These are phyloP conservation scores for Osmerus mordax DNA, from an alignment of 2,113 vertebrate genomes.

Conservation along the genomic window DNA sequence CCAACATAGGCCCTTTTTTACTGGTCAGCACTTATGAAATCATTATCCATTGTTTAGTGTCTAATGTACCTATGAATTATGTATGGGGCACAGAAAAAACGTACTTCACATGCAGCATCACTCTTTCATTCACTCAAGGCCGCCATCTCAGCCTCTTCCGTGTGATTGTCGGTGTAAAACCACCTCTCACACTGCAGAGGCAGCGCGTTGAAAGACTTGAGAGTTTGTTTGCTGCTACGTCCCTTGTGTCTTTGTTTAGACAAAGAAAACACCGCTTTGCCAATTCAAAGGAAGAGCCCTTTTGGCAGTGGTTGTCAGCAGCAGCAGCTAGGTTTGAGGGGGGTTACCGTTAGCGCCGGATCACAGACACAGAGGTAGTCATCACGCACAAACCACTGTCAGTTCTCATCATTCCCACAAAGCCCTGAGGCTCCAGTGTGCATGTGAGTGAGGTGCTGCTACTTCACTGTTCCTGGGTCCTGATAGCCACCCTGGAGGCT, in stretches of 20 bases:
- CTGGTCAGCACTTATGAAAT: constrained; percentile 61
- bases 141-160: constrained; percentile 33
- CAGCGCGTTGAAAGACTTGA: constrained; percentile 31
- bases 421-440: constrained; percentile 58
- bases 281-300: constrained; percentile 40
- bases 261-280: constrained; percentile 33
- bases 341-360: constrained; percentile 46
- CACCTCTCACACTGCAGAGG: constrained; percentile 10
- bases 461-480: constrained; percentile 65
- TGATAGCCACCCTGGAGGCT: constrained; percentile 69
- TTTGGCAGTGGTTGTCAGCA: constrained; percentile 48
- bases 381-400: constrained; percentile 65
- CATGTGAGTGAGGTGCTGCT: constrained; percentile 63
- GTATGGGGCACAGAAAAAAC: constrained; percentile 36
- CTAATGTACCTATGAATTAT: constrained; percentile 61
- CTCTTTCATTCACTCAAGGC: constrained; percentile 20
- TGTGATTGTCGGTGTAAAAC: constrained; percentile 3
- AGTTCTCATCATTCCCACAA: constrained; percentile 65
- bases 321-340: constrained; percentile 38
- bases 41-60: constrained; percentile 56
- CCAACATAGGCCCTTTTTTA: constrained; percentile 46
- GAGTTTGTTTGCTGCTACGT: constrained; percentile 12
- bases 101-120: constrained; percentile 1
- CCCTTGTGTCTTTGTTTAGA: constrained; percentile 58
- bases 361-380: constrained; percentile 60